Conservation (phyloP, 2,113 vertebrate species). For the Prionailurus viverrinus region DNA sequence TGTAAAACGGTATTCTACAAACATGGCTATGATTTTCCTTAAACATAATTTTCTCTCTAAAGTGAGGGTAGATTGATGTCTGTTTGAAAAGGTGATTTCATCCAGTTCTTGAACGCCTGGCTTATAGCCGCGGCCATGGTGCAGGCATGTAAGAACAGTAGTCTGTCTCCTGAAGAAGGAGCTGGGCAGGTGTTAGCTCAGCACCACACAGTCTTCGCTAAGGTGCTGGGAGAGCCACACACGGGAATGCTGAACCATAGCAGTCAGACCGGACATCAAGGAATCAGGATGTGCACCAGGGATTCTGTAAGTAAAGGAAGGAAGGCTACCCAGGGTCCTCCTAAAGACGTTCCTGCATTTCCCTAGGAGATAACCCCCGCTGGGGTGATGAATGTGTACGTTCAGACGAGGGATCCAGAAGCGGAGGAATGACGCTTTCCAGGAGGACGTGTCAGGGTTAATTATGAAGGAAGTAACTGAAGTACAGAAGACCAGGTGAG, state of each 20-base stretch:
- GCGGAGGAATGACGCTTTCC: background rate
- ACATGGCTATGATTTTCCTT: conserved; percentile 48
- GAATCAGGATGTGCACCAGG: background rate
- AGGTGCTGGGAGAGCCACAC: background rate
- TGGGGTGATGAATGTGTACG: background rate
- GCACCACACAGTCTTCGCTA: background rate
- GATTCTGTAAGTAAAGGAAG: background rate
- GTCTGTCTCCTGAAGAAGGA: background rate
- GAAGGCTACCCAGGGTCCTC: background rate
- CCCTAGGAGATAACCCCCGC: background rate
- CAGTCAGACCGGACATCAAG: background rate
- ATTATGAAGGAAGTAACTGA: background rate
- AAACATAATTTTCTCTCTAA: background rate
- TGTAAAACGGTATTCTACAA: background rate
- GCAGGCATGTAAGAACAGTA: background rate
- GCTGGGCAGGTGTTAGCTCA: background rate
- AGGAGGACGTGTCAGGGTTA: background rate
- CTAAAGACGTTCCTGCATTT: background rate
- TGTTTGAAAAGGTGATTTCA: conserved; percentile 1
- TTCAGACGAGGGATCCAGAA: background rate
- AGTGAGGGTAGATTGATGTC: background rate
- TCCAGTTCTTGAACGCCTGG: background rate
- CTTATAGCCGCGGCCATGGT: background rate
- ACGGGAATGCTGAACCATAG: background rate
- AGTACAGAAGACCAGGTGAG: background rate